Conservation (phyloP, 2,113 vertebrate species). For the Donacobius atricapilla region DNA sequence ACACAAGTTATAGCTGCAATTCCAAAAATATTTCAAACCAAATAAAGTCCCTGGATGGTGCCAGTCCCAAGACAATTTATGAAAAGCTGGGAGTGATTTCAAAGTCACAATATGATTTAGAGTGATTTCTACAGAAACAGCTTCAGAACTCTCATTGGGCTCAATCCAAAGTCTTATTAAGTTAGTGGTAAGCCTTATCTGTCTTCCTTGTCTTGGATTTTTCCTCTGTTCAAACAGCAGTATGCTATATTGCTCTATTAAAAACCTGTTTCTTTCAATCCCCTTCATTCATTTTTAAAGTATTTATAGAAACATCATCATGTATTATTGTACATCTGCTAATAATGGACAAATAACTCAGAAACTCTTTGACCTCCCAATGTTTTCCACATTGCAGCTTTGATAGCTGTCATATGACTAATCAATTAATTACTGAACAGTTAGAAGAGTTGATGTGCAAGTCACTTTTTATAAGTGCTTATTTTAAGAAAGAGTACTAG, state of each 20-base stretch:
- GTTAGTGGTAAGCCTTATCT: background rate
- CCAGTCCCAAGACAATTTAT: background rate
- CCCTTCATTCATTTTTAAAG: background rate
- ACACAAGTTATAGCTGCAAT: background rate
- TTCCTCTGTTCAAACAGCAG: background rate
- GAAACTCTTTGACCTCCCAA: background rate
- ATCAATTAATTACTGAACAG: background rate
- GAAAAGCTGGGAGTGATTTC: background rate
- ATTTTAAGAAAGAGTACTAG: background rate
- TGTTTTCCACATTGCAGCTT: background rate
- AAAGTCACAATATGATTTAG: background rate
- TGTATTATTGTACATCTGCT: background rate
- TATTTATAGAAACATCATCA: background rate
- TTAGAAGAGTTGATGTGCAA: background rate
- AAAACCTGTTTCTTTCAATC: background rate
- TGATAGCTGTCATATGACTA: background rate
- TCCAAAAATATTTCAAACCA: background rate
- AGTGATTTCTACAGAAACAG: background rate
- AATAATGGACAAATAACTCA: background rate
- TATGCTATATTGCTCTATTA: background rate
- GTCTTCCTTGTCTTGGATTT: background rate
- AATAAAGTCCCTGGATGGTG: background rate
- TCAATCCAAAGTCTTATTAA: background rate
- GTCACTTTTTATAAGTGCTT: background rate
- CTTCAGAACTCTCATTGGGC: background rate